phyloP scores from a whole-genome alignment of 2,113 vertebrate genomes.

The Coturnix japonica region DNA sequence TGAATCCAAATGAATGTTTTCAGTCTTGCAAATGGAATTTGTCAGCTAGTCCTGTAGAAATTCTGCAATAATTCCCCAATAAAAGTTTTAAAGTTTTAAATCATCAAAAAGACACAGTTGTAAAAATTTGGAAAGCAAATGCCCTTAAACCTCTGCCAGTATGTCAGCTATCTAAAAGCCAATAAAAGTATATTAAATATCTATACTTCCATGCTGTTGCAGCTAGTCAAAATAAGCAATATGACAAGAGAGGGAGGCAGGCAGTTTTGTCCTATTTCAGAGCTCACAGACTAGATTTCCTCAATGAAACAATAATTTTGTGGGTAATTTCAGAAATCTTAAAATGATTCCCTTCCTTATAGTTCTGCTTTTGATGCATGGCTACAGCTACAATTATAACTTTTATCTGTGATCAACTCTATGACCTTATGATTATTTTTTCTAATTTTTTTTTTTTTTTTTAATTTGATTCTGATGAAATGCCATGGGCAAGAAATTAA shows the following conservation, averaged over 20 bases:
- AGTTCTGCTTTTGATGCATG: background rate
- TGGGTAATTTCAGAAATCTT: background rate
- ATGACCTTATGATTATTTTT: background rate
- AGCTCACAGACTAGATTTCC: background rate
- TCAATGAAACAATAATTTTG: background rate
- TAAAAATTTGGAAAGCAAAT: slow-evolving; percentile 40
- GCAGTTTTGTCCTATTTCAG: background rate
- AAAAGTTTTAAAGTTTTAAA: slow-evolving; percentile 43
- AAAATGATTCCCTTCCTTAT: background rate
- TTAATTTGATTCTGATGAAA: background rate
- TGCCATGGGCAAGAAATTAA: background rate
- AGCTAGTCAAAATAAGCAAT: slow-evolving; percentile 29
- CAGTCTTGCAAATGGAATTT: background rate
- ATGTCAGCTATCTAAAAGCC: slow-evolving; percentile 28
- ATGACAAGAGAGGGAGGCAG: background rate
- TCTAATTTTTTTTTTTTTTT: accelerated
- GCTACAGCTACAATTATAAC: background rate
- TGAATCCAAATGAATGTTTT: background rate
- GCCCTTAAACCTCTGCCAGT: background rate
- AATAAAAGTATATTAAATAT: slow-evolving; percentile 54
- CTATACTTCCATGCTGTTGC: background rate
- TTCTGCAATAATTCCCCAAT: background rate
- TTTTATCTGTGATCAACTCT: background rate
- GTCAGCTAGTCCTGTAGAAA: background rate
- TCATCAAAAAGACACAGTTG: background rate